These are phyloP conservation scores for Caenorhabditis remanei DNA, from an alignment of 1,140 invertebrate species.

Conservation along the genomic window DNA sequence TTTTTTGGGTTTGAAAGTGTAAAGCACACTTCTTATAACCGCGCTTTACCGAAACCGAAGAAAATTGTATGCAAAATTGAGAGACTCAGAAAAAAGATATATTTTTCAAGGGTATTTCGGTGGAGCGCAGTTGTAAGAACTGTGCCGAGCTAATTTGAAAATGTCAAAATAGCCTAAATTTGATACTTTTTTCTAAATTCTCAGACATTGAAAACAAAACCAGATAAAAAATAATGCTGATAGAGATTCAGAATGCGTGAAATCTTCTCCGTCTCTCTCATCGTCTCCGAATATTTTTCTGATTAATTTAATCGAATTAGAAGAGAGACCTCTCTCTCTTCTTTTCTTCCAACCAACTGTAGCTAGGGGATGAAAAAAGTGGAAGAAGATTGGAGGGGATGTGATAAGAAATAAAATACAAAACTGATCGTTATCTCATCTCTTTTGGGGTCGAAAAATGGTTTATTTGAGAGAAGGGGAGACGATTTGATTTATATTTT, in stretches of 20 bases:
- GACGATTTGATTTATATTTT: slow-evolving; percentile 39
- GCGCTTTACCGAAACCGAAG: too few relatives aligned
- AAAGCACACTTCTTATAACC: too few relatives aligned
- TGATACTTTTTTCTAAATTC: too few relatives aligned
- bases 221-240: not conserved
- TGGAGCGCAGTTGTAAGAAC: too few relatives aligned
- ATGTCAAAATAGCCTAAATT: too few relatives aligned
- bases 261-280: not conserved
- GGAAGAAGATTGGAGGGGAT: not conserved
- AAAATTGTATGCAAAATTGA: too few relatives aligned
- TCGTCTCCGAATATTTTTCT: slow-evolving; percentile 17
- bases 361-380: not conserved
- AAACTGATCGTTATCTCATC: too few relatives aligned
- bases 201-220: not conserved
- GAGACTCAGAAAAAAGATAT: too few relatives aligned
- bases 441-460: not conserved
- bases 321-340: not conserved
- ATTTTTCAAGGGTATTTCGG: too few relatives aligned
- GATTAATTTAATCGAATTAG: slow-evolving; percentile 56
- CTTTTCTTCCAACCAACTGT: not conserved
- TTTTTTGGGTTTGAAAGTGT: too few relatives aligned
- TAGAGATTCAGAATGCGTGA: slow-evolving; percentile 5
- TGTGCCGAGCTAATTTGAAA: too few relatives aligned
- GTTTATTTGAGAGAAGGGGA: not conserved
- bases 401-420: too few relatives aligned